Conservation (phyloP, 2,888 invertebrate species). For the Carterocephalus palaemon region DNA sequence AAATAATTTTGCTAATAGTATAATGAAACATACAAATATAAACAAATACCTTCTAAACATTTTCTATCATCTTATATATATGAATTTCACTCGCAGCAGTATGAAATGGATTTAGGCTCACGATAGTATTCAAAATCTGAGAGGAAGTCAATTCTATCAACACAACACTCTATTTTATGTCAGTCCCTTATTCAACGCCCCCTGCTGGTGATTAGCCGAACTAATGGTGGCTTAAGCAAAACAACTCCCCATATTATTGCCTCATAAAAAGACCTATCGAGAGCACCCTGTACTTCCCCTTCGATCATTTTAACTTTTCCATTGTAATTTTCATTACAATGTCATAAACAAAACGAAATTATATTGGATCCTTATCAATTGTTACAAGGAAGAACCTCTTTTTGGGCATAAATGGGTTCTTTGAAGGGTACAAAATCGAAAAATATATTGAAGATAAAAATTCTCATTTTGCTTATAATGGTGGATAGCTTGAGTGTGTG, state of each 20-base stretch:
- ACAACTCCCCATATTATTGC: constrained; percentile 47
- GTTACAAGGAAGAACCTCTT: constrained; percentile 19
- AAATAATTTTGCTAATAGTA: no score
- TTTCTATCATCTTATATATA: no score
- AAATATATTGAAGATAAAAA: constrained; percentile 20
- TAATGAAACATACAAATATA: no score
- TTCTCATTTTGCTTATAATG: constrained; percentile 18
- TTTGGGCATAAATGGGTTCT: constrained; percentile 20
- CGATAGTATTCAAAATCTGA: background rate
- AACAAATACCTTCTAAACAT: no score
- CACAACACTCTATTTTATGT: background rate
- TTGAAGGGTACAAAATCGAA: constrained; percentile 21
- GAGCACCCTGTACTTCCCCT: constrained; percentile 51
- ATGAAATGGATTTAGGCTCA: background rate
- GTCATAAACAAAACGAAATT: constrained; percentile 40
- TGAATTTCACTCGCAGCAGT: no score
- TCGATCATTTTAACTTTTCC: constrained; percentile 61
- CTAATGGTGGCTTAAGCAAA: constrained; percentile 66
- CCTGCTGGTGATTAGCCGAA: constrained; percentile 57
- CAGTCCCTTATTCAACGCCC: constrained; percentile 30
- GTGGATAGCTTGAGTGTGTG: constrained; percentile 11
- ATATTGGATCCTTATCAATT: constrained; percentile 24
- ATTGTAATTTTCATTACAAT: constrained; percentile 45
- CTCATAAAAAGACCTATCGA: constrained; percentile 65
- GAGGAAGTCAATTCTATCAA: background rate